These are phyloP conservation scores for Harpagifer antarcticus DNA, from an alignment of 2,797 vertebrate genomes.

Conservation along the genomic window DNA sequence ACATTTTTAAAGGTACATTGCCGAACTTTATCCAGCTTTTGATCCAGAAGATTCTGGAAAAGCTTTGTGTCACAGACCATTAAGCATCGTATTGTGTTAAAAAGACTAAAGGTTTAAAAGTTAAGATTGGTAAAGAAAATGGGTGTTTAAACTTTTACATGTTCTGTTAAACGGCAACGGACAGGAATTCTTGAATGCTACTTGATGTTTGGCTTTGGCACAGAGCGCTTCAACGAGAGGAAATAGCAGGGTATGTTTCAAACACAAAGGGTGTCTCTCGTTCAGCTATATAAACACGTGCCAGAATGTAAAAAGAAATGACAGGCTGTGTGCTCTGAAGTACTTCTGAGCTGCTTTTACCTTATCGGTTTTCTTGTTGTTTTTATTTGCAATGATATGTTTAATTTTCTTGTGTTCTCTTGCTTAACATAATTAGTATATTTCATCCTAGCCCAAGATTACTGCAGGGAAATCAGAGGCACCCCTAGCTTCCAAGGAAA, in stretches of 20 bases:
- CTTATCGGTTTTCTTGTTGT: constrained; percentile 67
- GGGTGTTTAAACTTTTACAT: constrained; percentile 25
- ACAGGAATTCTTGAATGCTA: constrained; percentile 58
- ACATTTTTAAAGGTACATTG: constrained; percentile 17
- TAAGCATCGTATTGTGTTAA: constrained; percentile 22
- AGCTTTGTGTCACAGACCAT: constrained; percentile 22
- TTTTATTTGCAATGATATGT: constrained; percentile 57
- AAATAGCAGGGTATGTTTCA: constrained; percentile 58
- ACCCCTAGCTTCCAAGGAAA: constrained; percentile 67
- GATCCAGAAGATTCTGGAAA: constrained; percentile 1
- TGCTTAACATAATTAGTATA: constrained; percentile 58
- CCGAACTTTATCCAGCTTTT: constrained; percentile 32
- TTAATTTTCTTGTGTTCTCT: constrained; percentile 67
- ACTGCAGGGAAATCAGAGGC: constrained; percentile 78
- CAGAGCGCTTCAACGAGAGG: constrained; percentile 56
- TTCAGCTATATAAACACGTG: constrained; percentile 71
- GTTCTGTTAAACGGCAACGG: constrained; percentile 32
- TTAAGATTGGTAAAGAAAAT: constrained; percentile 16
- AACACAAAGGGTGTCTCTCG: constrained; percentile 62
- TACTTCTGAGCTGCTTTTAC: constrained; percentile 80
- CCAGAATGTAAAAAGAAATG: constrained; percentile 82
- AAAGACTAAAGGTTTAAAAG: constrained; percentile 18
- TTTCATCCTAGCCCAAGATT: constrained; percentile 73
- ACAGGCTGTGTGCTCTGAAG: constrained; percentile 73
- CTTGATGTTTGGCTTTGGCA: constrained; percentile 68